A percentile compares a stretch with the other conserved stretches of the same genome.
These are phyloP conservation scores for Xyrauchen texanus DNA, from an alignment of 2,113 vertebrate genomes.

Conservation along the genomic window DNA sequence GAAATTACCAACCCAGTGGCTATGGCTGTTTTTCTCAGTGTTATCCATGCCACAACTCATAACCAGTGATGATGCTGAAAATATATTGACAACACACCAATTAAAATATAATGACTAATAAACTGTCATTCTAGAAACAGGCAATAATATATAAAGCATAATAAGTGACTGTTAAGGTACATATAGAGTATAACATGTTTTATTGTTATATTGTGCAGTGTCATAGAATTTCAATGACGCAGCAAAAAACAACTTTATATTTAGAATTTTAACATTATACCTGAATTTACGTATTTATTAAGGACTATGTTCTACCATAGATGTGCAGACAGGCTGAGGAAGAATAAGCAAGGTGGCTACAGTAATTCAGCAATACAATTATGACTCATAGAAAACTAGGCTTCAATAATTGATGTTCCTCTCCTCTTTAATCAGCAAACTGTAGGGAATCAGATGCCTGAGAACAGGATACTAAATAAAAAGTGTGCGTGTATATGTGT, in stretches of 20 bases:
- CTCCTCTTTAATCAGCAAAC: conserved; percentile 53
- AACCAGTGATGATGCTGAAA: background rate
- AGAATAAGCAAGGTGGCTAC: conserved; percentile 42
- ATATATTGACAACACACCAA: background rate
- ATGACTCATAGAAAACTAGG: conserved; percentile 41
- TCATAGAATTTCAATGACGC: background rate
- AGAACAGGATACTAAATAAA: conserved; percentile 22
- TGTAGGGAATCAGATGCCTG: conserved; percentile 56
- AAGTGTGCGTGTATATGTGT: background rate
- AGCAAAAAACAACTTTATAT: background rate
- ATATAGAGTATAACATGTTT: background rate
- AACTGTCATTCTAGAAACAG: background rate
- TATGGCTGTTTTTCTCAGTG: conserved; percentile 11
- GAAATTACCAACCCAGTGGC: conserved; percentile 22
- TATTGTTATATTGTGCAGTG: background rate
- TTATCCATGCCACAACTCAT: conserved; percentile 19
- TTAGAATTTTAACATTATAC: no score
- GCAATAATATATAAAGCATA: background rate
- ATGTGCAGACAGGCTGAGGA: background rate
- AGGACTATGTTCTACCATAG: no score
- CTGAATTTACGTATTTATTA: no score
- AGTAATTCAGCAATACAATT: conserved; percentile 51
- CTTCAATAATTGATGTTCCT: conserved; percentile 60
- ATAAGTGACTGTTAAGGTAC: background rate
- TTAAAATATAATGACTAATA: conserved; percentile 36